These are phyloP conservation scores for Melanostigma gelatinosum DNA, from an alignment of 2,113 vertebrate species.

Conservation along the genomic window DNA sequence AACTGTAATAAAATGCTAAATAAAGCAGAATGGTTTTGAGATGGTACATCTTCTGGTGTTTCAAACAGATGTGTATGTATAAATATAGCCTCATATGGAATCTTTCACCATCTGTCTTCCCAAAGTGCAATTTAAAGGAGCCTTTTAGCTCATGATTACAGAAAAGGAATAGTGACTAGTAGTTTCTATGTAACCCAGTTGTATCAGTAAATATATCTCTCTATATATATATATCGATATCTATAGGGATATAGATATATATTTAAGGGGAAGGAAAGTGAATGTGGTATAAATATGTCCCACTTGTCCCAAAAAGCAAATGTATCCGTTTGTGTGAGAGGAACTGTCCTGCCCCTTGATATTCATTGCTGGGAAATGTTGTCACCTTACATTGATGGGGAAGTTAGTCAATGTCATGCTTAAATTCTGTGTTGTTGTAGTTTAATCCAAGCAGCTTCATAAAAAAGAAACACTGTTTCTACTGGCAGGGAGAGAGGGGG, in stretches of 20 bases:
- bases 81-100: constrained; percentile 35
- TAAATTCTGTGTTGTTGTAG: constrained; percentile 59
- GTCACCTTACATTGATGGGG: constrained; percentile 47
- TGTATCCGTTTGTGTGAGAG: constrained; percentile 69
- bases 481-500: constrained; percentile 29
- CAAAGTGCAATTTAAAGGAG: constrained; percentile 78
- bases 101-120: constrained; percentile 43
- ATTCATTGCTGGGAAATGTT: constrained; percentile 53
- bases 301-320: constrained; percentile 67
- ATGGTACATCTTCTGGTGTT: constrained; percentile 5
- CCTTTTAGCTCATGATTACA: constrained; percentile 86
- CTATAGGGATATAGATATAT: constrained; percentile 17
- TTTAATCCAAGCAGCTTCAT: constrained; percentile 53
- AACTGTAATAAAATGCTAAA: not conserved
- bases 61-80: constrained; percentile 14
- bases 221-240: not conserved
- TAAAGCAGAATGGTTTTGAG: constrained; percentile 15
- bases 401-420: constrained; percentile 56
- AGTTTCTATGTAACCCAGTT: constrained; percentile 78
- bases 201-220: constrained; percentile 69
- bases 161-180: constrained; percentile 76
- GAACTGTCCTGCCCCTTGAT: constrained; percentile 48
- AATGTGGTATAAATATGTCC: constrained; percentile 72
- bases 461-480: constrained; percentile 28
- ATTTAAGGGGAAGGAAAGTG: constrained; percentile 66